A percentile compares a stretch with the other conserved stretches of the same genome.
phyloP scores from a whole-genome alignment of 2,888 invertebrate species.

The Beris chalybata region DNA sequence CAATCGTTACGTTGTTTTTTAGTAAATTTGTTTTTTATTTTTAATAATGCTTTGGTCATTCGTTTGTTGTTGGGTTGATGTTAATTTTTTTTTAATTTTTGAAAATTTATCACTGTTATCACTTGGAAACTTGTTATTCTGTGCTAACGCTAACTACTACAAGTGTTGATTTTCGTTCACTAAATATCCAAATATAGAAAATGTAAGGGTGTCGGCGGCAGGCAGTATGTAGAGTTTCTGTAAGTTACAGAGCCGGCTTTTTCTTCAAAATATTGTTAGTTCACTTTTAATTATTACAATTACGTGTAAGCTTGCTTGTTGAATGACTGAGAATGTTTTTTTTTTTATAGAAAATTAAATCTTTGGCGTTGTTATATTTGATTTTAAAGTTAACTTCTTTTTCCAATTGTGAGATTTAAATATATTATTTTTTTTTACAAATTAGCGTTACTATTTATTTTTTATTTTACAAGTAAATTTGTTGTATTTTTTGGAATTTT shows the following conservation, averaged over 20 bases:
- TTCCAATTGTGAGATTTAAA: constrained; percentile 18
- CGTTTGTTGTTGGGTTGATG: constrained; percentile 1
- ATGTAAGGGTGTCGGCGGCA: too few species aligned
- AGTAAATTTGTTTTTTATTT: constrained; percentile 13
- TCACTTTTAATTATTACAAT: neutral
- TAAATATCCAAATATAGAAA: neutral
- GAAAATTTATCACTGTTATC: constrained; percentile 25
- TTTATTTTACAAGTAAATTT: constrained; percentile 19
- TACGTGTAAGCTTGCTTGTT: too few species aligned
- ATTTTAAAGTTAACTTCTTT: constrained; percentile 17
- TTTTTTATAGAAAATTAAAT: constrained; percentile 14
- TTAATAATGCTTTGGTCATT: constrained; percentile 17
- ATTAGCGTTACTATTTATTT: constrained; percentile 7
- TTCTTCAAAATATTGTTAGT: constrained; percentile 3
- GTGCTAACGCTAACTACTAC: neutral
- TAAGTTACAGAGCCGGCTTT: neutral
- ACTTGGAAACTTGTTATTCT: constrained; percentile 7
- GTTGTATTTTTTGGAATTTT: constrained; percentile 16
- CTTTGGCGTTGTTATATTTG: constrained; percentile 27
- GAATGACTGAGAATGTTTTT: constrained; percentile 10
- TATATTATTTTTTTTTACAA: neutral
- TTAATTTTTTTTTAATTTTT: neutral
- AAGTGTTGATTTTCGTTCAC: constrained; percentile 2
- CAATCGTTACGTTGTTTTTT: constrained; percentile 6
- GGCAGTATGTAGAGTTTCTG: neutral